Percentiles rank a stretch among this genome's conserved stretches.
phyloP scores from a whole-genome alignment of 2,797 vertebrate species.

The Chlorospingus flavigularis region DNA sequence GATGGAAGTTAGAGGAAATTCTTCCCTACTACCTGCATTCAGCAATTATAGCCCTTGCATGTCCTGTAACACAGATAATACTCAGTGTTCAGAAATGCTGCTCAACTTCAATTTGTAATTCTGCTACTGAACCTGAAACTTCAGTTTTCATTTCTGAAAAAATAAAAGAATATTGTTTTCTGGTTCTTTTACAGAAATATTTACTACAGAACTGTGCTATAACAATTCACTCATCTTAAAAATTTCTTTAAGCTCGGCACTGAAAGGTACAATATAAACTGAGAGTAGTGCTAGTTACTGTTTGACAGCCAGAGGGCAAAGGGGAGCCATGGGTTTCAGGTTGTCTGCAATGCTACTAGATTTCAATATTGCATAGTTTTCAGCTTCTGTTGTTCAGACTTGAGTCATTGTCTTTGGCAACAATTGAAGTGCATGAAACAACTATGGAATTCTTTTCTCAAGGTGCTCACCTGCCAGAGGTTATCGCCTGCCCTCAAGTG shows the following conservation, averaged over 20 bases:
- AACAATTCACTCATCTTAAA: background rate
- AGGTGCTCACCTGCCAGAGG: conserved; percentile 86
- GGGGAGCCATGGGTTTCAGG: background rate
- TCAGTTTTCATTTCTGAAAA: background rate
- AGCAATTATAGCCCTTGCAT: background rate
- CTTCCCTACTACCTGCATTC: background rate
- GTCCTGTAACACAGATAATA: background rate
- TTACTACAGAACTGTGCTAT: background rate
- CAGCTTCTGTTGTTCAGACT: background rate
- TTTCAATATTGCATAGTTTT: background rate
- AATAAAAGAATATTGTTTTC: background rate
- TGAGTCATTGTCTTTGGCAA: background rate
- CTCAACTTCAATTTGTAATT: background rate
- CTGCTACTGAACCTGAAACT: background rate
- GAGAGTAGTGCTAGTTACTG: background rate
- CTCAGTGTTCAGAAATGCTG: background rate
- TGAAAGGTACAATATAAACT: background rate
- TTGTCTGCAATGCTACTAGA: background rate
- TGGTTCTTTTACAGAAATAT: background rate
- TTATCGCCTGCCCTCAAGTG: conserved; percentile 92
- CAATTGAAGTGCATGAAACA: background rate
- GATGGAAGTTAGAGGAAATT: background rate
- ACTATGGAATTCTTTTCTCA: background rate
- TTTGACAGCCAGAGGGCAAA: background rate
- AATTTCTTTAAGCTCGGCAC: background rate